Evolutionary conservation across 1,140 invertebrate genomes (phyloP).

Genomic region (Artemia franciscana): DNA sequence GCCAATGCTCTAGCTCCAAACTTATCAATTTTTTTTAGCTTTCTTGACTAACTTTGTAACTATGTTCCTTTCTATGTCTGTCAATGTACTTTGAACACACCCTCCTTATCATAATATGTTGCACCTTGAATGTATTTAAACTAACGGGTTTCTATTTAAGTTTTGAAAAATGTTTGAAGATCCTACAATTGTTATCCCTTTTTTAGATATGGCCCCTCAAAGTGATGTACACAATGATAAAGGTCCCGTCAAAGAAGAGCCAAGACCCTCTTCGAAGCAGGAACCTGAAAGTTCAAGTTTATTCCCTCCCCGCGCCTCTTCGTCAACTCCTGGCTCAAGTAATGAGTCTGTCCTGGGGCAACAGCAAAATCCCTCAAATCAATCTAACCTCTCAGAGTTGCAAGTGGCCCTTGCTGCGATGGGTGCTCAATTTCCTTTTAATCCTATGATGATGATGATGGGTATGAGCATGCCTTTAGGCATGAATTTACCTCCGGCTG

Average conservation of each 20-base stretch:
- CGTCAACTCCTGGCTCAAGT: slow-evolving; percentile 32
- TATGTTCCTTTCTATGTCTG: no score
- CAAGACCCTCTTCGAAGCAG: not conserved
- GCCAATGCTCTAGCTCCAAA: no score
- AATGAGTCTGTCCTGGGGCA: slow-evolving; percentile 29
- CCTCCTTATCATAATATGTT: no score
- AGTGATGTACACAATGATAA: no score
- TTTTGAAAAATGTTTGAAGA: no score
- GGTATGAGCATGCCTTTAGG: slow-evolving; percentile 43
- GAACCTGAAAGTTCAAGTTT: not conserved
- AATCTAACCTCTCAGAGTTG: slow-evolving; percentile 44
- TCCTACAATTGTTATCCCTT: no score
- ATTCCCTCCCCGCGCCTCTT: slow-evolving; percentile 18
- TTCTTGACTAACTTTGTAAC: no score
- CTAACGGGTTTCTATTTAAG: no score
- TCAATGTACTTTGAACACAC: no score
- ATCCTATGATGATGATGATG: slow-evolving; percentile 47
- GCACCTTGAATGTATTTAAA: no score
- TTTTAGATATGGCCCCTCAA: no score
- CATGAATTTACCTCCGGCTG: slow-evolving; percentile 36
- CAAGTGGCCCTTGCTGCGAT: slow-evolving; percentile 63
- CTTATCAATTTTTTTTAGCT: no score
- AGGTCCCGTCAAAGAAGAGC: not conserved
- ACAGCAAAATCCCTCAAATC: slow-evolving; percentile 33
- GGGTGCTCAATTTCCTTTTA: slow-evolving; percentile 41